Conservation (phyloP, 2,113 vertebrate genomes). For the Cyprinodon variegatus region DNA sequence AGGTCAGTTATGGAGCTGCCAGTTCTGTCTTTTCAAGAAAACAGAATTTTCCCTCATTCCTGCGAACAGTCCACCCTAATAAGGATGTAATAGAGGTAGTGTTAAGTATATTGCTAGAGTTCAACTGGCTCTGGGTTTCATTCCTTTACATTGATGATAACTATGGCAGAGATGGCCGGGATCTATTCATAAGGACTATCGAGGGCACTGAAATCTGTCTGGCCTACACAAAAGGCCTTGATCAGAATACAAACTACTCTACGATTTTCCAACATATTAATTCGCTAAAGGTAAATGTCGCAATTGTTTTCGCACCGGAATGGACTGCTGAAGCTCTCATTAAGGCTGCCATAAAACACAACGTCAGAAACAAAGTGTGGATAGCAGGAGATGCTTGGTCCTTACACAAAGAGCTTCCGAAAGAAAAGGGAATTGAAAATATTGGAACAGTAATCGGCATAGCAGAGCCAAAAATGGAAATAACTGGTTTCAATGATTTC, state of each 20-base stretch:
- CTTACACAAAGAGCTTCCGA: slow-evolving; percentile 60
- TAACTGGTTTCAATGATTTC: slow-evolving; percentile 74
- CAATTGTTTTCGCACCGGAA: slow-evolving; percentile 67
- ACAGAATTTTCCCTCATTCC: slow-evolving; percentile 79
- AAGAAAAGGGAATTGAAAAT: slow-evolving; percentile 66
- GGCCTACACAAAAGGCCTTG: slow-evolving; percentile 71
- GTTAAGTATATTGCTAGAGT: slow-evolving; percentile 74
- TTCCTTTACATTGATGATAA: slow-evolving; percentile 75
- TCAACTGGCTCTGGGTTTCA: slow-evolving; percentile 85
- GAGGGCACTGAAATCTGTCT: slow-evolving; percentile 65
- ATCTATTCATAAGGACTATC: slow-evolving; percentile 67
- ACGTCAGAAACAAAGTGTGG: slow-evolving; percentile 83
- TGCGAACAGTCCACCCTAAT: slow-evolving; percentile 83
- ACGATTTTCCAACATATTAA: slow-evolving; percentile 66
- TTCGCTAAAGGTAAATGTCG: slow-evolving; percentile 43
- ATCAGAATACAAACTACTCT: slow-evolving; percentile 3
- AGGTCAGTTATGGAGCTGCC: slow-evolving; percentile 85
- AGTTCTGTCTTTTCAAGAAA: slow-evolving; percentile 73
- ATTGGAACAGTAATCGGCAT: slow-evolving; percentile 82
- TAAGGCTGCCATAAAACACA: slow-evolving; percentile 68
- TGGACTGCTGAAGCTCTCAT: slow-evolving; percentile 63
- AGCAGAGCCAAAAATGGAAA: slow-evolving; percentile 40
- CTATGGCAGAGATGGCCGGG: slow-evolving; percentile 68
- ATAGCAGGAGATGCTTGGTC: slow-evolving; percentile 84
- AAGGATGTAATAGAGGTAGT: slow-evolving; percentile 76